Evolutionary conservation across 2,113 vertebrate species (phyloP).

Genomic region (Collichthys lucidus): DNA sequence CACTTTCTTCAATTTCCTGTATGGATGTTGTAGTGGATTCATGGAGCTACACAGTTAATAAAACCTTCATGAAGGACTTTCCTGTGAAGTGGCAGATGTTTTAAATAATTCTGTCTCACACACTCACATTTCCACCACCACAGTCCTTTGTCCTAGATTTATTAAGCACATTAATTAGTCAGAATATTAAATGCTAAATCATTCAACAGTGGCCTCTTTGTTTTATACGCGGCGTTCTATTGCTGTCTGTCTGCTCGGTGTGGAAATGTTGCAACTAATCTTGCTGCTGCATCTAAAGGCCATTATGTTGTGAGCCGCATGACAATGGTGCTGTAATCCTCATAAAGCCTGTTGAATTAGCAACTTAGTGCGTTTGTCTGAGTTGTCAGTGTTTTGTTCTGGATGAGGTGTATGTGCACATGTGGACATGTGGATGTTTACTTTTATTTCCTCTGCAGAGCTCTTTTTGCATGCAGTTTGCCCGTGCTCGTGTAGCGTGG

Average conservation of each 20-base stretch:
- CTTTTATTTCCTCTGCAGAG: not conserved
- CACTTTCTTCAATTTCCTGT: not conserved
- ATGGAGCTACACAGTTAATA: not conserved
- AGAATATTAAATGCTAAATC: not conserved
- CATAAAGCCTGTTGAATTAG: slow-evolving; percentile 51
- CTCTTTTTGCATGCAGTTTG: not conserved
- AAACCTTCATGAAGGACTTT: not conserved
- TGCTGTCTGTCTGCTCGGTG: slow-evolving; percentile 5
- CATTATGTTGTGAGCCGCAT: slow-evolving; percentile 37
- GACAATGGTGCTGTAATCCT: slow-evolving; percentile 57
- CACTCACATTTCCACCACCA: not conserved
- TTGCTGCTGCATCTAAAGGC: slow-evolving; percentile 49
- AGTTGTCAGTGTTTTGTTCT: slow-evolving; percentile 19
- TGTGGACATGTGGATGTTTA: not conserved
- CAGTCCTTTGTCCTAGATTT: not conserved
- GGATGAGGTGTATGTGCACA: not conserved
- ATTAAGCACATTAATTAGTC: not conserved
- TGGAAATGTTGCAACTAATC: slow-evolving; percentile 50
- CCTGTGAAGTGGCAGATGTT: not conserved
- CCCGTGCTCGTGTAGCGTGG: not conserved
- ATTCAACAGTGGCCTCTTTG: not conserved
- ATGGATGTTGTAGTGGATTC: not conserved
- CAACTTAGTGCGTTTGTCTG: not conserved
- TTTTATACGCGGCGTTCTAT: not conserved
- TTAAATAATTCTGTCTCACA: not conserved